phyloP scores from a whole-genome alignment of 1,140 invertebrate species.

The Hylaeus volcanicus region DNA sequence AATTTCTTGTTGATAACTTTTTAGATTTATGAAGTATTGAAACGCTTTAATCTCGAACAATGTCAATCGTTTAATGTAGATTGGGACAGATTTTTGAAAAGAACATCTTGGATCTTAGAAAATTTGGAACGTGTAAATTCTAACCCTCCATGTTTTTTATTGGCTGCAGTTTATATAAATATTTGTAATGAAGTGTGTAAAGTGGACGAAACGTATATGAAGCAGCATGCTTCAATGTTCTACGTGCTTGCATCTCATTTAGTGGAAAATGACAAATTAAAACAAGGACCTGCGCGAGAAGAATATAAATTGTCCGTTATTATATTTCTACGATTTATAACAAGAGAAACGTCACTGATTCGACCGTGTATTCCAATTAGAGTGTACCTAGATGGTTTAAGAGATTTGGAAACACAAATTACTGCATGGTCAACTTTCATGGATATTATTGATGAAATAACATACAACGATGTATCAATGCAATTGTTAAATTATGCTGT shows the following conservation, averaged over 20 bases:
- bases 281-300: slow-evolving; percentile 62
- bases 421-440: slow-evolving; percentile 63
- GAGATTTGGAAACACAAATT: slow-evolving; percentile 53
- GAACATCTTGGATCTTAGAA: slow-evolving; percentile 55
- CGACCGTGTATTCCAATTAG: neutral
- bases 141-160: slow-evolving; percentile 57
- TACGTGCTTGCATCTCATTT: slow-evolving; percentile 53
- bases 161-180: slow-evolving; percentile 64
- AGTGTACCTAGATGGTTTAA: slow-evolving; percentile 46
- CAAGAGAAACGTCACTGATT: slow-evolving; percentile 25
- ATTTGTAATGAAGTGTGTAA: slow-evolving; percentile 60
- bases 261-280: slow-evolving; percentile 45
- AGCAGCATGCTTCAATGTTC: slow-evolving; percentile 17
- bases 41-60: slow-evolving; percentile 38
- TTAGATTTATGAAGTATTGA: slow-evolving; percentile 67
- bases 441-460: slow-evolving; percentile 42
- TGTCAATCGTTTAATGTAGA: slow-evolving; percentile 14
- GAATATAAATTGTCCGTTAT: slow-evolving; percentile 64
- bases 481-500: slow-evolving; percentile 47
- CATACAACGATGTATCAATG: neutral
- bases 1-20: slow-evolving; percentile 29
- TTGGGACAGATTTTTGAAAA: slow-evolving; percentile 18
- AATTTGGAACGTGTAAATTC: slow-evolving; percentile 56
- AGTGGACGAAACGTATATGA: slow-evolving; percentile 39
- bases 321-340: slow-evolving; percentile 58